Percentiles rank a stretch among this genome's conserved stretches.
Evolutionary conservation across 2,113 vertebrate genomes (phyloP).

Genomic region (Anhinga anhinga): DNA sequence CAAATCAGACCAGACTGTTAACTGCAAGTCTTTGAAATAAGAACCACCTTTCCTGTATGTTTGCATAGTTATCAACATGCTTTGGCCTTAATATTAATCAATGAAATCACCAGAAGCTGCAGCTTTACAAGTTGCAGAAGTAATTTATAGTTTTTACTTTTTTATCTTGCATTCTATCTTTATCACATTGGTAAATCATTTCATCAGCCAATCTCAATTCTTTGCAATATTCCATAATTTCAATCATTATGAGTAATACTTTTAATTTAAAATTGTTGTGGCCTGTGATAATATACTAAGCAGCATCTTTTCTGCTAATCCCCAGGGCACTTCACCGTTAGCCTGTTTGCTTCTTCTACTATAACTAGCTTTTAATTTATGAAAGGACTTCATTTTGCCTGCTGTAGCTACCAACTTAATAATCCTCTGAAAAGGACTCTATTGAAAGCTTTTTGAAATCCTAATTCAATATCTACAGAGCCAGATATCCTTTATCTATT

Average conservation of each 20-base stretch:
- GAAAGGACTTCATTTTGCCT: slow-evolving; percentile 19
- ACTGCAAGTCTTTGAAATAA: not conserved
- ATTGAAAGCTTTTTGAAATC: slow-evolving; percentile 33
- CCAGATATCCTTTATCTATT: slow-evolving; percentile 11
- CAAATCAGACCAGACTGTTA: not conserved
- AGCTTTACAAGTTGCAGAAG: not conserved
- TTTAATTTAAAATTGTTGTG: not conserved
- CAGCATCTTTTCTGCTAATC: not conserved
- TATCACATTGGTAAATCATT: not conserved
- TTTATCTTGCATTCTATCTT: not conserved
- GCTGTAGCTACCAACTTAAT: slow-evolving; percentile 36
- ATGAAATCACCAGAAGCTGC: not conserved
- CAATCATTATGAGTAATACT: not conserved
- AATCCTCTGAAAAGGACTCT: not conserved
- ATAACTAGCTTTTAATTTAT: slow-evolving; percentile 37
- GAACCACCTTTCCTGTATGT: not conserved
- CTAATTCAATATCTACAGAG: not conserved
- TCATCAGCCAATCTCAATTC: not conserved
- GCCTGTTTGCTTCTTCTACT: not conserved
- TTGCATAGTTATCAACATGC: not conserved
- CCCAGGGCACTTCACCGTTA: not conserved
- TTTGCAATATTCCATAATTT: not conserved
- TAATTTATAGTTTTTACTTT: not conserved
- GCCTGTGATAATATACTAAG: not conserved
- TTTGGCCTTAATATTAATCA: not conserved